Evolutionary conservation across 2,113 vertebrate genomes (phyloP).

Genomic region (Salvelinus namaycush): DNA sequence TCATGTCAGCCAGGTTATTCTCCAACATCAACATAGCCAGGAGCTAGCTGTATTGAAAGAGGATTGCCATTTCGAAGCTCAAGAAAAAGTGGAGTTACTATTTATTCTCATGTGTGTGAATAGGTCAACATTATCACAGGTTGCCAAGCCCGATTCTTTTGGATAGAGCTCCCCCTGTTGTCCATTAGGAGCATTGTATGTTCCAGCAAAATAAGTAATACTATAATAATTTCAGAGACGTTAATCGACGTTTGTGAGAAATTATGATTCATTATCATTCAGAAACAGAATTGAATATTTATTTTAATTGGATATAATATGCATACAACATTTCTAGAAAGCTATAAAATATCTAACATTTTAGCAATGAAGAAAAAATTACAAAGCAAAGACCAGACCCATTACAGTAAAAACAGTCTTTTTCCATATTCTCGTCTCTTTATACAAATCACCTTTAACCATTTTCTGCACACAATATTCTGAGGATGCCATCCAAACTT

Average conservation of each 20-base stretch:
- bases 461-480: constrained; percentile 86
- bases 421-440: constrained; percentile 69
- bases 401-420: constrained; percentile 87
- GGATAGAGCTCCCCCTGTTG: constrained; percentile 50
- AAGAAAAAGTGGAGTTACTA: not conserved
- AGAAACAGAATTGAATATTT: constrained; percentile 73
- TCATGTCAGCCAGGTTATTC: not conserved
- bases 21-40: not conserved
- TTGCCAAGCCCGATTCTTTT: constrained; percentile 21
- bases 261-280: not conserved
- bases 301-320: constrained; percentile 97
- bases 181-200: not conserved
- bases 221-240: not conserved
- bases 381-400: constrained; percentile 97
- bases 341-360: constrained; percentile 99
- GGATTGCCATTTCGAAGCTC: constrained; percentile 15
- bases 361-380: constrained; percentile 93
- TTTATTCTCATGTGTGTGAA: not conserved
- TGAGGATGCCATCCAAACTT: constrained; percentile 24
- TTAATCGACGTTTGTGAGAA: not conserved
- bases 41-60: constrained; percentile 40
- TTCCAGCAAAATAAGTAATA: not conserved
- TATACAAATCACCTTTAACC: constrained; percentile 95
- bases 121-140: not conserved
- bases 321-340: constrained; percentile 99